These are phyloP conservation scores for Megaustenia siamemsis DNA, from an alignment of 2,888 invertebrate species.

Conservation along the genomic window DNA sequence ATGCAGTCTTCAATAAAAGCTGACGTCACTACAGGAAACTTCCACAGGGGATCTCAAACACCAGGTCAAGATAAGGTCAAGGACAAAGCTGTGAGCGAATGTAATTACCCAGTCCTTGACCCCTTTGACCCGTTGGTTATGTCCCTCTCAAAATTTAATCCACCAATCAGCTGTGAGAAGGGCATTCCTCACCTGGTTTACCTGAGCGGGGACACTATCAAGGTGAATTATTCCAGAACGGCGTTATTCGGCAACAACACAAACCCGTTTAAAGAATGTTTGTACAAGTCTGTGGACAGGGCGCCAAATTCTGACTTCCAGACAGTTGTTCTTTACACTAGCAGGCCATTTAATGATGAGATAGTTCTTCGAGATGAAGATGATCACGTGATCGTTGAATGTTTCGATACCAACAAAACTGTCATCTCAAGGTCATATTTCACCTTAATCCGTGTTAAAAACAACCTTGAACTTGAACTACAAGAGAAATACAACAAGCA, in stretches of 20 bases:
- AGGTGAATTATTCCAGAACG: constrained; percentile 11
- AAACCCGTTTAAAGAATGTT: constrained; percentile 17
- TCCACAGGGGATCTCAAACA: too few species aligned
- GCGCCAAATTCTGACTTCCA: constrained; percentile 4
- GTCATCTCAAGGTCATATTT: constrained; percentile 33
- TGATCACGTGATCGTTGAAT: constrained; percentile 37
- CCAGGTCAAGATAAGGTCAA: too few species aligned
- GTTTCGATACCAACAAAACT: not conserved
- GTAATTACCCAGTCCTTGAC: constrained; percentile 31
- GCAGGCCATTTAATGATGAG: constrained; percentile 6
- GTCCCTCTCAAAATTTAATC: not conserved
- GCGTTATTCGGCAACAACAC: not conserved
- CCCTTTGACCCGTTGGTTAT: constrained; percentile 33
- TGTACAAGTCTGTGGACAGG: not conserved
- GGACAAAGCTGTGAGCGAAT: too few species aligned
- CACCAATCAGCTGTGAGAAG: constrained; percentile 11
- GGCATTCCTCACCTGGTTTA: constrained; percentile 34
- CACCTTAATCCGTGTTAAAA: constrained; percentile 6
- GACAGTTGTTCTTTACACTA: not conserved
- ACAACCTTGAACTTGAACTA: not conserved
- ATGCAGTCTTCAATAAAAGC: too few species aligned
- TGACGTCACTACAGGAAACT: too few species aligned
- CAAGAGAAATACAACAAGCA: constrained; percentile 9
- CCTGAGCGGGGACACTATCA: not conserved
- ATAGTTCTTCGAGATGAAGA: constrained; percentile 1